Evolutionary conservation across 1,140 invertebrate genomes (phyloP), one percentile per base, ranked within the genome.

Genomic region (Rhynchophorus ferrugineus): DNA sequence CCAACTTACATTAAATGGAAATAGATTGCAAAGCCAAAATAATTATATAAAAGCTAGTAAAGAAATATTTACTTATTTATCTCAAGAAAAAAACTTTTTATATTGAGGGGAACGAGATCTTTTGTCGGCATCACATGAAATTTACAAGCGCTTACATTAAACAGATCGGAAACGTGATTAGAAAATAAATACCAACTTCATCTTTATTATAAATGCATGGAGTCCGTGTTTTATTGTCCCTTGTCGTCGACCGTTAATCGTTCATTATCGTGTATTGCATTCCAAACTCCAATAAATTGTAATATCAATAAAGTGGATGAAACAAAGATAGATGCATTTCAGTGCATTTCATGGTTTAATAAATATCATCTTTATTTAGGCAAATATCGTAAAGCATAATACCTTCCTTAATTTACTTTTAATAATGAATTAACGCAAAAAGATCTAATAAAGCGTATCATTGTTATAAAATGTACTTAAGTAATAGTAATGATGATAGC

Each of bases 361-460:
- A 5, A 19, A 48, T 46, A 16, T 38, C 33, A 38, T 48, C 37
- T 48, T 48, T 48, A 48, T 38, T 48, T 38, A 48, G 35, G 14
- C 36, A 48, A n/a, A n/a, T n/a, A n/a, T n/a, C n/a, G n/a, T n/a
- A n/a, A n/a, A n/a, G n/a, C n/a, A n/a, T n/a, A n/a, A n/a, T n/a
- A n/a, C n/a, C n/a, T n/a, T n/a, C n/a, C n/a, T n/a, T n/a, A n/a
- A n/a, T n/a, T n/a, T n/a, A n/a, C n/a, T n/a, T n/a, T n/a, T n/a
- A n/a, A n/a, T n/a, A n/a, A n/a, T n/a, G n/a, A n/a, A n/a, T n/a
- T n/a, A n/a, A n/a, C n/a, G n/a, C n/a, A n/a, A n/a, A n/a, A n/a
- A n/a, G n/a, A n/a, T n/a, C n/a, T n/a, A n/a, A n/a, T n/a, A n/a
- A n/a, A n/a, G n/a, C n/a, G n/a, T n/a, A n/a, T n/a, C n/a, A n/a